Conservation (phyloP, 2,797 vertebrate genomes). For the Synaphobranchus kaupii region DNA sequence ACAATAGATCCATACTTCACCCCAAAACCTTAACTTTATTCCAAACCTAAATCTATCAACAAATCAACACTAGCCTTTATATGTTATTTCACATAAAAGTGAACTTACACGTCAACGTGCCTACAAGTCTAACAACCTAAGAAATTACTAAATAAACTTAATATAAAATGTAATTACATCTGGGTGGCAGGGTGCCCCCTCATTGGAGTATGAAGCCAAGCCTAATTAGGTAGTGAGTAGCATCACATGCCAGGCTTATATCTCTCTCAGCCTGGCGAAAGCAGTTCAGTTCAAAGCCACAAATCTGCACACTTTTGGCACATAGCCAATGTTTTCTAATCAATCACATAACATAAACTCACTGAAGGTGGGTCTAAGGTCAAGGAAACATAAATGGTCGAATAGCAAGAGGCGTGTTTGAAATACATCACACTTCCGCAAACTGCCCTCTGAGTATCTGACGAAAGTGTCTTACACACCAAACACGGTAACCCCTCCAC, state of each 20-base stretch:
- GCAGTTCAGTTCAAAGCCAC: no score
- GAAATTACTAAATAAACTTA: background rate
- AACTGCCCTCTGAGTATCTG: background rate
- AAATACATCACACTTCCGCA: slow-evolving; percentile 1
- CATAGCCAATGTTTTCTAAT: no score
- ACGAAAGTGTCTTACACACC: no score
- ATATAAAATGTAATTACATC: background rate
- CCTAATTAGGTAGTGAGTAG: background rate
- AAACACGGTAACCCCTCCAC: no score
- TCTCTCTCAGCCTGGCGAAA: no score
- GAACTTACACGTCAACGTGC: background rate
- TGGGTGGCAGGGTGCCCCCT: background rate
- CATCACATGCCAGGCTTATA: no score
- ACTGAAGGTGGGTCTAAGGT: background rate
- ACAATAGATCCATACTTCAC: background rate
- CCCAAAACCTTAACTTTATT: background rate
- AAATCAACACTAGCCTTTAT: background rate
- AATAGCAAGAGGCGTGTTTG: background rate
- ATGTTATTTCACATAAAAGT: background rate
- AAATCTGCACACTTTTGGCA: no score
- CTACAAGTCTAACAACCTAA: background rate
- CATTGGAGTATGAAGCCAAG: background rate
- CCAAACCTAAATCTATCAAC: background rate
- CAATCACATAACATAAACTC: no score
- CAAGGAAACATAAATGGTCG: background rate